Evolutionary conservation across 2,888 invertebrate genomes (phyloP).

Genomic region (Papilio gigon): DNA sequence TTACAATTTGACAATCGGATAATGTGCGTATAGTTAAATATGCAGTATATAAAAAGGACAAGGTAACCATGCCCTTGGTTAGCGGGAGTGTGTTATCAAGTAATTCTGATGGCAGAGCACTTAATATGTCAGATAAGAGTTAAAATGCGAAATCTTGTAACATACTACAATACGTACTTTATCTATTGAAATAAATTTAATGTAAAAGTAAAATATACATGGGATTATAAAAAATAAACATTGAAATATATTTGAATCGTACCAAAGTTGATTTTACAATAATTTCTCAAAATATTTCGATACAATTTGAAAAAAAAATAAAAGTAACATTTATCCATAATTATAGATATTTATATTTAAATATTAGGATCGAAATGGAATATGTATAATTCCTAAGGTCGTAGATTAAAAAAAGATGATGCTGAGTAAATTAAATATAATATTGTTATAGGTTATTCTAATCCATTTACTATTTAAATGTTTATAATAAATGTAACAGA

Average conservation of each 20-base stretch:
- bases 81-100: constrained; percentile 32
- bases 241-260: too few relatives aligned
- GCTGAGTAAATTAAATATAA: too few relatives aligned
- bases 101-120: constrained; percentile 33
- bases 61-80: constrained; percentile 30
- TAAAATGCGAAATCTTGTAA: constrained; percentile 29
- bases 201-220: neutral
- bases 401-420: too few relatives aligned
- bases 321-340: too few relatives aligned
- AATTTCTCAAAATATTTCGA: too few relatives aligned
- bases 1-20: neutral
- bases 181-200: neutral
- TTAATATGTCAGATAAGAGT: constrained; percentile 39
- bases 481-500: neutral
- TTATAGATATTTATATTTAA: too few relatives aligned
- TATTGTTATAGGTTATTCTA: neutral
- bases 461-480: neutral
- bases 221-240: neutral
- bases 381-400: neutral
- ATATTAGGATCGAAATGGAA: neutral
- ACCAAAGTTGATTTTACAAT: too few relatives aligned
- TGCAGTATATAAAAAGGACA: constrained; percentile 3
- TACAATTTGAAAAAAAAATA: too few relatives aligned
- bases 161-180: neutral
- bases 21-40: neutral